Conservation (phyloP, 2,113 vertebrate species). For the Gila orcuttii region DNA sequence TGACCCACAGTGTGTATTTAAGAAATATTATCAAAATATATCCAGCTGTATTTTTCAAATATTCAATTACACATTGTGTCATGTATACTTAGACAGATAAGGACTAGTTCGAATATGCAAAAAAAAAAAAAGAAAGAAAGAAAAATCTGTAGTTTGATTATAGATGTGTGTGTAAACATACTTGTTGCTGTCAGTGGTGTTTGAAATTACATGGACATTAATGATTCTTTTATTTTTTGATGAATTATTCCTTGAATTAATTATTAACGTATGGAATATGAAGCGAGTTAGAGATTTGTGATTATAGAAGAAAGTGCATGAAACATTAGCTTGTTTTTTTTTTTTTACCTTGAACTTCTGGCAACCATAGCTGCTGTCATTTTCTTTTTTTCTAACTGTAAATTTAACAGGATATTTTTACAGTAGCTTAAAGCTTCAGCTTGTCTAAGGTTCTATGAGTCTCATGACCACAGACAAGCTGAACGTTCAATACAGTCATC, state of each 20-base stretch:
- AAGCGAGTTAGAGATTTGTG: no score
- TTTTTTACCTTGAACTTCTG: no score
- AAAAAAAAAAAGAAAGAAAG: neutral
- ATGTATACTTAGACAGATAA: neutral
- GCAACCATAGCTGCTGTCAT: no score
- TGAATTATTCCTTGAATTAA: no score
- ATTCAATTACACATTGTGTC: neutral
- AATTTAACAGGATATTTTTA: neutral
- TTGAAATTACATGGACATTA: neutral
- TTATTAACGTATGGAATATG: no score
- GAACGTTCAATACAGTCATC: constrained; percentile 24
- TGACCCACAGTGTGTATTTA: neutral
- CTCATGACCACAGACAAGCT: neutral
- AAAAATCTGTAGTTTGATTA: no score
- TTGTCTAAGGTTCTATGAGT: neutral
- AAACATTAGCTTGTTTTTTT: no score
- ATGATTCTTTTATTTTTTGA: no score
- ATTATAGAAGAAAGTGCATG: no score
- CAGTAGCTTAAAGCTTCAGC: neutral
- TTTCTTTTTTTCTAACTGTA: neutral
- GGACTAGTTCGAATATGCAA: neutral
- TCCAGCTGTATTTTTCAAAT: neutral
- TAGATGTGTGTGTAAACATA: neutral
- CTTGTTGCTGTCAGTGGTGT: neutral
- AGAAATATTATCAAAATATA: no score